phyloP scores from a whole-genome alignment of 2,113 vertebrate genomes.

The Leptobrachium leishanense region DNA sequence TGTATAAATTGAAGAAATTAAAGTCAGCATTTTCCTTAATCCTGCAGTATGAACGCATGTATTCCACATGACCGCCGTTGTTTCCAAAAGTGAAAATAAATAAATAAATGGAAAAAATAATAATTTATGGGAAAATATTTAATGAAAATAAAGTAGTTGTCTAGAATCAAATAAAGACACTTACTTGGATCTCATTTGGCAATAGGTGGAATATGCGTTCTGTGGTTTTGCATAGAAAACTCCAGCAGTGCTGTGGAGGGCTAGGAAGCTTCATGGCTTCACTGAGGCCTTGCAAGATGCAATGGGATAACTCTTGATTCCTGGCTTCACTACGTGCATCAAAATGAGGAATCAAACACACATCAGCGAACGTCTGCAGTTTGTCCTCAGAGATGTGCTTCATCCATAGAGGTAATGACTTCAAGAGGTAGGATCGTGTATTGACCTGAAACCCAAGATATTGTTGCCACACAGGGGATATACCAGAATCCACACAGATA shows the following conservation, averaged over 20 bases:
- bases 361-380: constrained; percentile 76
- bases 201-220: constrained; percentile 83
- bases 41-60: too few species aligned
- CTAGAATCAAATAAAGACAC: background rate
- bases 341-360: constrained; percentile 77
- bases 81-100: too few species aligned
- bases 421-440: constrained; percentile 75
- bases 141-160: background rate
- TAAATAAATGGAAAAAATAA: too few species aligned
- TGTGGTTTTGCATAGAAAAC: constrained; percentile 70
- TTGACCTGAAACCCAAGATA: constrained; percentile 63
- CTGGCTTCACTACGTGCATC: constrained; percentile 53
- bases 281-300: constrained; percentile 76
- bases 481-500: too few species aligned
- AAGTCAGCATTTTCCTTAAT: too few species aligned
- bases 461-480: too few species aligned
- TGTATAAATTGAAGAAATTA: too few species aligned
- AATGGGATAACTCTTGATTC: constrained; percentile 61
- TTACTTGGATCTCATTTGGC: constrained; percentile 82
- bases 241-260: constrained; percentile 81
- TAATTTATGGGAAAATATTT: too few species aligned
- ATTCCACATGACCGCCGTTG: too few species aligned
- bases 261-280: constrained; percentile 85
- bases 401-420: constrained; percentile 79
- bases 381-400: constrained; percentile 89